Evolutionary conservation across 1,140 invertebrate genomes (phyloP).

Genomic region (Ostrea edulis): DNA sequence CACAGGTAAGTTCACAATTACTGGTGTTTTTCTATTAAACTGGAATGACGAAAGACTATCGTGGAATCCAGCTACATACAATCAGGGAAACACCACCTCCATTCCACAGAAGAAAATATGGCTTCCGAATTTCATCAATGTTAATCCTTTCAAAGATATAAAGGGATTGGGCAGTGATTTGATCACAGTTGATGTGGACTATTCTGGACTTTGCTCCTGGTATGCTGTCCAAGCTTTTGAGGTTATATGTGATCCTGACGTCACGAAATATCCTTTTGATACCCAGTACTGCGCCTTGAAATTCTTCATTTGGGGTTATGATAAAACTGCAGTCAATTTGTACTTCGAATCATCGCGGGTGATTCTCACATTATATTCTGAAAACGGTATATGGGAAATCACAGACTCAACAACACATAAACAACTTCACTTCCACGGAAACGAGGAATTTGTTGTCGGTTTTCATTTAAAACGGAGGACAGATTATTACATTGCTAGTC

Average conservation of each 20-base stretch:
- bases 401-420: neutral
- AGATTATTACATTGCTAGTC: conserved; percentile 12
- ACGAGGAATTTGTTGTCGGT: neutral
- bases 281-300: neutral
- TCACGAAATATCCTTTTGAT: neutral
- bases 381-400: conserved; percentile 29
- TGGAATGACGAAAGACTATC: neutral
- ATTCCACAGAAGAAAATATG: neutral
- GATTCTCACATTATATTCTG: neutral
- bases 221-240: neutral
- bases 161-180: neutral
- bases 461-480: conserved; percentile 37
- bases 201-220: neutral
- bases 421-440: neutral
- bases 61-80: neutral
- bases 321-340: neutral
- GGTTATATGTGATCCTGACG: neutral
- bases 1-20: neutral
- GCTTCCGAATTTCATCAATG: neutral
- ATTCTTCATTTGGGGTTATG: neutral
- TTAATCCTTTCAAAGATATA: neutral
- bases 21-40: neutral
- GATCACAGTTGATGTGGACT: neutral
- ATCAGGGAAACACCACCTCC: neutral
- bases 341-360: neutral